Evolutionary conservation across 2,888 invertebrate genomes (phyloP), one percentile per base, ranked within the genome.

Genomic region (Fabriciana adippe): DNA sequence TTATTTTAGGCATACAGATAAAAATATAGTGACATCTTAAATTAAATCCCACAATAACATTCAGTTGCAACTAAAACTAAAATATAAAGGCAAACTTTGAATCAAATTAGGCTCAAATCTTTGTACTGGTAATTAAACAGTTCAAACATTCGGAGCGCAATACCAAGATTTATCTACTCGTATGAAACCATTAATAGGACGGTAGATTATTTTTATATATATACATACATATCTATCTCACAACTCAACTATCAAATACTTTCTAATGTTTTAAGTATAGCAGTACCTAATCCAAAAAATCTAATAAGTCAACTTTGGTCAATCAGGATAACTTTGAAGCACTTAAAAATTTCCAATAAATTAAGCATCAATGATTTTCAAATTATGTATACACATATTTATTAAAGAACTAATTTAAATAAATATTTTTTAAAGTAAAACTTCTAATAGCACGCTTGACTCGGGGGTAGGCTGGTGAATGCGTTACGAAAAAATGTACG

Each of bases 61-160:
- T 53, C 21, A 53, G 21, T 21, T 26, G 26, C 26, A 3, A 21
- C 21, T 26, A 15, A 31, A 31, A 31, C 26, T 26, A 54, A 14
- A 54, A 26, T 53, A 18, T 21, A 31, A n/a, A 21, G 14, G 11
- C 35, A 11, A 35, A 41, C 35, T 41, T 11, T 41, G 35, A 57
- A 57, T 26, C 11, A 21, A 47, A 57, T 57, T 57, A 57, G 57
- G 59, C 59, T 59, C 21, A n/a, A 59, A n/a, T n/a, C 2, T 48
- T 26, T 59, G 26, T 48, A 26, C 48, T 55, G 55, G 13, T 47
- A 48, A 26, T 41, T 41, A 48, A 59, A 26, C 6, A 3, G 15
- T 14, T 26, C 21, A 15, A 55, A 53, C 13, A 14, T 2, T 21
- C 8, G 8, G 8, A 45, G 41, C 1, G 18, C 15, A 57, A 41